Percentiles rank a stretch among this genome's conserved stretches.
Evolutionary conservation across 2,797 vertebrate genomes (phyloP).

Genomic region (Acrossocheilus wenchowensis): DNA sequence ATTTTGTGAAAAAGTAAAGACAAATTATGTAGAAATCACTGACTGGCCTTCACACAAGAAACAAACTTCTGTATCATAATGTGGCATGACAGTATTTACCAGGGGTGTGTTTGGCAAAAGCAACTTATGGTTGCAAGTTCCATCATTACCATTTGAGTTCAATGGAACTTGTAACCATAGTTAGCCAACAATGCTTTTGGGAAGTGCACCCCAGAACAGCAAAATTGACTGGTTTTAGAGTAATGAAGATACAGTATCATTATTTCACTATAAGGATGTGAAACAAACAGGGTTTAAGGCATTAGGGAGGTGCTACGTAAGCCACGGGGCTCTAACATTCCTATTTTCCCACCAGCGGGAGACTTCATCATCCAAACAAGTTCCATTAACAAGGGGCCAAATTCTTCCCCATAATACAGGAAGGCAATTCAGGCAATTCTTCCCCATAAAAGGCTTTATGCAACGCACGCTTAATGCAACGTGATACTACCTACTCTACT

Average conservation of each 20-base stretch:
- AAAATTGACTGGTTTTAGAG: not conserved
- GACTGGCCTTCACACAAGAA: not conserved
- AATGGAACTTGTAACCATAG: not conserved
- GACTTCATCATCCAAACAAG: slow-evolving; percentile 59
- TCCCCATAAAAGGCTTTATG: slow-evolving; percentile 41
- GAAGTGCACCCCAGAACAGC: not conserved
- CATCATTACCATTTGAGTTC: not conserved
- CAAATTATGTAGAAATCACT: not conserved
- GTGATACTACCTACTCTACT: not conserved
- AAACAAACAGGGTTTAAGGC: slow-evolving; percentile 41
- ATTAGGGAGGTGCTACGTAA: slow-evolving; percentile 44
- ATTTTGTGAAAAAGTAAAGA: not conserved
- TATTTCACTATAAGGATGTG: slow-evolving; percentile 30
- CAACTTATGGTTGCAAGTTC: not conserved
- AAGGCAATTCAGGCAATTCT: slow-evolving; percentile 44
- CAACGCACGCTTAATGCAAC: slow-evolving; percentile 8
- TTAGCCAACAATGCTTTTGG: not conserved
- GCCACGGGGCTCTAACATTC: slow-evolving; percentile 54
- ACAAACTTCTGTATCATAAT: not conserved
- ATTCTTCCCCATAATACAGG: slow-evolving; percentile 56
- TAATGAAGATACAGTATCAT: not conserved
- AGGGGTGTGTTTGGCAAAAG: not conserved
- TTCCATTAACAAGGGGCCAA: slow-evolving; percentile 48
- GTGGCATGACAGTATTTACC: not conserved
- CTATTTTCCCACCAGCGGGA: slow-evolving; percentile 65